These are phyloP conservation scores for Chlorospingus flavigularis DNA, from an alignment of 2,797 vertebrate species.

Conservation along the genomic window DNA sequence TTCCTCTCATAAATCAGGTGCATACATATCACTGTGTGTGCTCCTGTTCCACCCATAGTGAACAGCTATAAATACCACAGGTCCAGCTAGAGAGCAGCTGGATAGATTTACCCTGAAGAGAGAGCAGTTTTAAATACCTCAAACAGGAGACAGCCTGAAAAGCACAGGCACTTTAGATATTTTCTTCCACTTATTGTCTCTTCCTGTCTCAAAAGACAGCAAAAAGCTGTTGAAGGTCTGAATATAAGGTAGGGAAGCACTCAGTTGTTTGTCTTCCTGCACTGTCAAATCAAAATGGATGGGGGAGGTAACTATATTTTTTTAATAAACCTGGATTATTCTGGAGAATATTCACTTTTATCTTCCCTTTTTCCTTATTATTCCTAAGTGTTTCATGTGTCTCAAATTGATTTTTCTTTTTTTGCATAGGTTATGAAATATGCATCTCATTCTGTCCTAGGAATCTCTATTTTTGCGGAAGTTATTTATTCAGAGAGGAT, in stretches of 20 bases:
- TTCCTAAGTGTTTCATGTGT: background rate
- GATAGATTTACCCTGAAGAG: background rate
- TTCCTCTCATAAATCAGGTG: background rate
- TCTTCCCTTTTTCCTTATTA: background rate
- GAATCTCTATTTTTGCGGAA: background rate
- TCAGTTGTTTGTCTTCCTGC: background rate
- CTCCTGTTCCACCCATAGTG: background rate
- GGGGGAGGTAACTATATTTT: background rate
- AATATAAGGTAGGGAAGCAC: background rate
- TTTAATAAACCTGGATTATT: background rate
- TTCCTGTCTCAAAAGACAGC: background rate
- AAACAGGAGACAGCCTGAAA: background rate
- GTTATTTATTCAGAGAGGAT: slow-evolving; percentile 50
- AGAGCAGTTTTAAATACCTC: background rate
- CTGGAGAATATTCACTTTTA: background rate
- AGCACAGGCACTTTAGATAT: background rate
- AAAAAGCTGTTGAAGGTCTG: background rate
- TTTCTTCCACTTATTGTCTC: background rate
- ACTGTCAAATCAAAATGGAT: background rate
- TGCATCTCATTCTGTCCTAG: slow-evolving; percentile 8
- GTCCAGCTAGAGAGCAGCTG: background rate
- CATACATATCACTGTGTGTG: background rate
- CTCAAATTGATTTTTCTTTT: slow-evolving; percentile 18
- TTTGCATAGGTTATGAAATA: slow-evolving; percentile 43
- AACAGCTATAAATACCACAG: background rate